Evolutionary conservation across 2,797 vertebrate genomes (phyloP).

Genomic region (Propithecus deckenii): DNA sequence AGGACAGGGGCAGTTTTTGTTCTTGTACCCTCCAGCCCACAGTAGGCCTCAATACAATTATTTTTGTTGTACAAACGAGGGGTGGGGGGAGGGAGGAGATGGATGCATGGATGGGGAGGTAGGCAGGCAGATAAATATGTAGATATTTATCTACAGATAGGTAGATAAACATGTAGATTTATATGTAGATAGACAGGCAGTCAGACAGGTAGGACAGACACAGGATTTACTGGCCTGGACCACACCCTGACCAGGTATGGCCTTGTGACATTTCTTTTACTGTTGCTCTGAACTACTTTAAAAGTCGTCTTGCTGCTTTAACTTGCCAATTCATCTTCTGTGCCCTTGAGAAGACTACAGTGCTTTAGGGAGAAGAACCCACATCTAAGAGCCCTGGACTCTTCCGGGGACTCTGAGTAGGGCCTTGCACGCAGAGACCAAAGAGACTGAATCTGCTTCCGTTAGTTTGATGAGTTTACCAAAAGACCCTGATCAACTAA

Average conservation of each 20-base stretch:
- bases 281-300: neutral
- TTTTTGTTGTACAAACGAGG: neutral
- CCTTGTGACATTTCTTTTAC: neutral
- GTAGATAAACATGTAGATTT: no score
- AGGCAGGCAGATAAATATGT: no score
- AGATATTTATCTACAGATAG: no score
- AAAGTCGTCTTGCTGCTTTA: neutral
- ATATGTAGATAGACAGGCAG: neutral
- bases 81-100: no score
- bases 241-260: neutral
- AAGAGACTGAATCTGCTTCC: neutral
- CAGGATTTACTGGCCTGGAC: neutral
- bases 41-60: neutral
- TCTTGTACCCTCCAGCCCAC: neutral
- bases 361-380: neutral
- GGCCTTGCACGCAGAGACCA: neutral
- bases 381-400: neutral
- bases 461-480: neutral
- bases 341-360: neutral
- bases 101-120: neutral
- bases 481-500: neutral
- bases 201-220: neutral
- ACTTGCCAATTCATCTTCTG: neutral
- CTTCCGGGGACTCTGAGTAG: neutral
- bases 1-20: neutral